Conservation (phyloP, 2,888 invertebrate genomes). For the Idaea aversata region DNA sequence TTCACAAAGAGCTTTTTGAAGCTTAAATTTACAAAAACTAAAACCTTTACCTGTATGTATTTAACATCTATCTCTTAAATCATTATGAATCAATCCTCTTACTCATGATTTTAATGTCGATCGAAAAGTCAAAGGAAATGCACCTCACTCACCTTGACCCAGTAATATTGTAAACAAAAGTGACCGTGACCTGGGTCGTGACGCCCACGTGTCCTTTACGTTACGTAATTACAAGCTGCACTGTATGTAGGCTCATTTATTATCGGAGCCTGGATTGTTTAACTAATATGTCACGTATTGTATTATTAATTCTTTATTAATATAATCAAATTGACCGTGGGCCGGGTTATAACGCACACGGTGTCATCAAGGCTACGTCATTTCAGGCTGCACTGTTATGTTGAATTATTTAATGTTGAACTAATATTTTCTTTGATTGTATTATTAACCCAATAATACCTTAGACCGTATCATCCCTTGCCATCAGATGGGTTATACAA, state of each 20-base stretch:
- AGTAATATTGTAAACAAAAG: background rate
- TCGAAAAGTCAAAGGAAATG: background rate
- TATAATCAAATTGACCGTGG: too few relatives aligned
- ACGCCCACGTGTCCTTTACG: background rate
- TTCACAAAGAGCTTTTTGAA: too few relatives aligned
- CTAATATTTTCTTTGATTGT: too few relatives aligned
- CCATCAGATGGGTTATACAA: too few relatives aligned
- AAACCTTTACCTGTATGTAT: background rate
- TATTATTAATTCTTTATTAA: background rate
- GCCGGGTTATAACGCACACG: too few relatives aligned
- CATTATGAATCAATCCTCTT: background rate
- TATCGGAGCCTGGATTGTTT: background rate
- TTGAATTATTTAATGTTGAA: too few relatives aligned
- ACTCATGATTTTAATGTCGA: background rate
- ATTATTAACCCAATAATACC: too few relatives aligned
- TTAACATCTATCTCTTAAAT: background rate
- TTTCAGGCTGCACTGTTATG: too few relatives aligned
- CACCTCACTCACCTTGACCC: conserved; percentile 1
- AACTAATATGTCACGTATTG: background rate
- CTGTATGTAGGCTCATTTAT: background rate
- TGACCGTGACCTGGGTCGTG: background rate
- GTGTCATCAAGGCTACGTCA: too few relatives aligned
- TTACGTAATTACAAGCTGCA: too few relatives aligned
- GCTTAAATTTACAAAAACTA: too few relatives aligned
- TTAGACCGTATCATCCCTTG: too few relatives aligned